Conservation (phyloP, 2,113 vertebrate genomes). For the Neodon shergylaensis region DNA sequence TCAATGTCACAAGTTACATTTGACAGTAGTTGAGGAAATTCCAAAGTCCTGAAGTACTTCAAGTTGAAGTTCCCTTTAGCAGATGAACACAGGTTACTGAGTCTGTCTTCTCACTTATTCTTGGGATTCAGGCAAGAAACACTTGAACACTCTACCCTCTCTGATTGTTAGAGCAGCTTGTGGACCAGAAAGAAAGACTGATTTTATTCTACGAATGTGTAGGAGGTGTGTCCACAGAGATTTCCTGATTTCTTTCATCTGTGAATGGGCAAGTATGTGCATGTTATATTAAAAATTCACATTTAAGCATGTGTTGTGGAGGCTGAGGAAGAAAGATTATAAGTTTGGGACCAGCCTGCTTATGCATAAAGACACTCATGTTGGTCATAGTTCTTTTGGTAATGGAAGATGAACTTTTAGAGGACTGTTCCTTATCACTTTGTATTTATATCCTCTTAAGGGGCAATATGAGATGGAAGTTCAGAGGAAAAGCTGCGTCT, state of each 20-base stretch:
- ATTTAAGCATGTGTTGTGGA: neutral
- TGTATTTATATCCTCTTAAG: neutral
- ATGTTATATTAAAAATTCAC: neutral
- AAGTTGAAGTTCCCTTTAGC: neutral
- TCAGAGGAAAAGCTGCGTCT: neutral
- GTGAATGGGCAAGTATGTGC: neutral
- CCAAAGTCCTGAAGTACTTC: neutral
- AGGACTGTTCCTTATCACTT: no score
- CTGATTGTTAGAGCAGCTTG: neutral
- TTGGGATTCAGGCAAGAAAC: neutral
- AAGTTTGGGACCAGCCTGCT: neutral
- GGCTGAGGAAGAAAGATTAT: no score
- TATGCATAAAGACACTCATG: neutral
- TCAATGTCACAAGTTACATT: slow-evolving; percentile 4
- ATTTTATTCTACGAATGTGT: neutral
- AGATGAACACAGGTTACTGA: neutral
- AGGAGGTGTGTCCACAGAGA: neutral
- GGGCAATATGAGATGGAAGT: neutral
- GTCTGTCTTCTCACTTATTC: neutral
- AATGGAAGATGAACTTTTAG: no score
- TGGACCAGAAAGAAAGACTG: neutral
- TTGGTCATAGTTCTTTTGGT: neutral
- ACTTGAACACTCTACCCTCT: accelerated
- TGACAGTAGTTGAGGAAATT: neutral
- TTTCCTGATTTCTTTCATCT: neutral